Base-by-base conservation (phyloP, 2,888 invertebrate genomes). In the Clivina fossor region DNA sequence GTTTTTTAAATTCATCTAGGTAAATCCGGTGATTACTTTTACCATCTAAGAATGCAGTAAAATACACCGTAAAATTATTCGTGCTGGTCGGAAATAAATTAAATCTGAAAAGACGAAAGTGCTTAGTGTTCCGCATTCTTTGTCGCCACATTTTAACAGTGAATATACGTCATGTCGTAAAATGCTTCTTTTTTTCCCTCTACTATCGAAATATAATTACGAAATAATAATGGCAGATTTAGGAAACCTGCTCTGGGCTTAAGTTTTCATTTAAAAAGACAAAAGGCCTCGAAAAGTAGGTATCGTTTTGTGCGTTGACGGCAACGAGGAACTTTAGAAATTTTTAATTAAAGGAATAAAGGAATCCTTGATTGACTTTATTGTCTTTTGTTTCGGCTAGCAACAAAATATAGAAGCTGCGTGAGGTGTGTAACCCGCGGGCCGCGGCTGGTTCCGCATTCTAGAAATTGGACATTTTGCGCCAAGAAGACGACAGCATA, bases 281-380 rank as follows among this genome's bases (percentile, higher is more conserved):
- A 54, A 54, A 54, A 37, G 53, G 35, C 11, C 19, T n/a, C n/a
- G 13, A 44, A 20, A 35, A 54, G 53, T 28, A 44, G 33, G 44
- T 44, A 46, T 54, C 37, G 53, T 54, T 37, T 51, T 51, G 41
- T 51, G 43, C 30, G 51, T 41, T 51, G 33, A 43, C 32, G 16
- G 41, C 30, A 41, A 41, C 41, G 30, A 30, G 33, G 50, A 35
- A 41, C 50, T 51, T 41, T 22, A 32, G 44, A 54, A 46, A 26
- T 54, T 54, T 54, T 54, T 54, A 54, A 54, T 54, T 54, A 54
- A 54, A 37, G 37, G 41, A 41, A 51, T 51, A 51, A 51, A 43
- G 51, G 51, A 41, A 43, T 51, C 43, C 41, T 41, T 51, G 51
- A 51, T 51, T 51, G 51, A 51, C 41, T 51, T 51, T 40, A 50